Percentiles rank a stretch among this genome's conserved stretches.
phyloP scores from a whole-genome alignment of 1,140 invertebrate species.

The Littorina saxatilis region DNA sequence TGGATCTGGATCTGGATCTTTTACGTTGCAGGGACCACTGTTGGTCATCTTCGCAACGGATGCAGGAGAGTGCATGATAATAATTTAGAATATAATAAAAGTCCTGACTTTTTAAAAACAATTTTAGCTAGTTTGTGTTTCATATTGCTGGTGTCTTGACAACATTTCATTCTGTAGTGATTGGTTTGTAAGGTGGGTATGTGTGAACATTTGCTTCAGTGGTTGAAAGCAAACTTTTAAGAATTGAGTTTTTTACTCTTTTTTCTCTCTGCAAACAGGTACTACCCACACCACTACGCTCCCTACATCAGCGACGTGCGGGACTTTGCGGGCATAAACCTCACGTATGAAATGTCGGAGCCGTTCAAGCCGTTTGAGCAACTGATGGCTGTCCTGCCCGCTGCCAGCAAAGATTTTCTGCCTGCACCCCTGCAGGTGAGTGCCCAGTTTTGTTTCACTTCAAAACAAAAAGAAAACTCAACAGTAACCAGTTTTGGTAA shows the following conservation, averaged over 20 bases:
- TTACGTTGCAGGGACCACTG: no score
- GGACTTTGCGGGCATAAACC: slow-evolving; percentile 81
- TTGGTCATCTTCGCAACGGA: no score
- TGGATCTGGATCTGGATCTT: no score
- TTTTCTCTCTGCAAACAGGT: slow-evolving; percentile 65
- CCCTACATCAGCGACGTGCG: slow-evolving; percentile 96
- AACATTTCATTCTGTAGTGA: no score
- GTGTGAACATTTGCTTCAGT: background rate
- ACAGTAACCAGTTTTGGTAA: no score
- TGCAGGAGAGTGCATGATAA: no score
- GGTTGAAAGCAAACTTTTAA: background rate
- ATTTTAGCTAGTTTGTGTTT: no score
- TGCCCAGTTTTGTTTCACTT: background rate
- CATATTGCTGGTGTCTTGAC: no score
- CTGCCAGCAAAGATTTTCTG: slow-evolving; percentile 85
- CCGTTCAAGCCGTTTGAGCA: slow-evolving; percentile 98
- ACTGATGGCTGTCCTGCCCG: slow-evolving; percentile 92
- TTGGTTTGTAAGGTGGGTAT: no score
- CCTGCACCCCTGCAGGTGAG: slow-evolving; percentile 85
- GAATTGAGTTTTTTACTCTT: background rate
- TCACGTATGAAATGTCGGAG: slow-evolving; percentile 87
- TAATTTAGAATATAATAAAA: no score
- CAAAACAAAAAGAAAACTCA: no score
- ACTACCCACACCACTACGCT: slow-evolving; percentile 96
- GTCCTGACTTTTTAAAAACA: no score